Base-by-base conservation (phyloP, 2,888 invertebrate genomes). In the Pachliopta kotzebuea region DNA sequence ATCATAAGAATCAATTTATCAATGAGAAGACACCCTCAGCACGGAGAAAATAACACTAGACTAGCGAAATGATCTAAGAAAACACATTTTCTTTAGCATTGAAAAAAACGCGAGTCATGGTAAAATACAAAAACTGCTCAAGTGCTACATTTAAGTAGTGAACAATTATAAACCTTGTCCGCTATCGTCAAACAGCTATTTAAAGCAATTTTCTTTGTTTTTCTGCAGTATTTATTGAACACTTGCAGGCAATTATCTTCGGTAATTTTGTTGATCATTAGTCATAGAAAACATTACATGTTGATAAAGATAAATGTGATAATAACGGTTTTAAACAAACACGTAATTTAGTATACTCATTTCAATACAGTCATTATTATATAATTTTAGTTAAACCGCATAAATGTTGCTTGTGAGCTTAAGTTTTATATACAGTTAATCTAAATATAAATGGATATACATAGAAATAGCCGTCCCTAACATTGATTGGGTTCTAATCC, bases 211-310 rank as follows among this genome's bases (percentile, higher is more conserved):
- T 64, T 53, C 63, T 42, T 56, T 53, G 45, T 53, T 61, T 37
- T 57, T 58, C 49, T 60, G 20, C 53, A 20, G 49, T 56, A 60
- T 60, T 67, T 64, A 62, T 61, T 54, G 64, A 20, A 50, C 59
- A 59, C 55, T 65, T 59, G 54, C 20, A 23, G 59, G 54, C 21
- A 65, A 67, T 65, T 67, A 59, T n/a, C 61, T 61, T 3, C 20
- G 24, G 45, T 58, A 60, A 54, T 45, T 61, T 63, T 61, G 56
- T 57, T 60, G 53, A 56, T 63, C 37, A 54, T 65, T 56, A 24
- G 49, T 14, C 45, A 49, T 56, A 45, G 42, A 54, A 29, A n/a
- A 59, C n/a, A 42, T 24, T 24, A 23, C 18, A 17, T 37, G 29
- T 14, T 29, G 23, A 23, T 54, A 54, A 54, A 24, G 53, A 54